A percentile compares a stretch with the other conserved stretches of the same genome.
Evolutionary conservation across 2,113 vertebrate genomes (phyloP).

Genomic region (Leptobrachium ailaonicum): DNA sequence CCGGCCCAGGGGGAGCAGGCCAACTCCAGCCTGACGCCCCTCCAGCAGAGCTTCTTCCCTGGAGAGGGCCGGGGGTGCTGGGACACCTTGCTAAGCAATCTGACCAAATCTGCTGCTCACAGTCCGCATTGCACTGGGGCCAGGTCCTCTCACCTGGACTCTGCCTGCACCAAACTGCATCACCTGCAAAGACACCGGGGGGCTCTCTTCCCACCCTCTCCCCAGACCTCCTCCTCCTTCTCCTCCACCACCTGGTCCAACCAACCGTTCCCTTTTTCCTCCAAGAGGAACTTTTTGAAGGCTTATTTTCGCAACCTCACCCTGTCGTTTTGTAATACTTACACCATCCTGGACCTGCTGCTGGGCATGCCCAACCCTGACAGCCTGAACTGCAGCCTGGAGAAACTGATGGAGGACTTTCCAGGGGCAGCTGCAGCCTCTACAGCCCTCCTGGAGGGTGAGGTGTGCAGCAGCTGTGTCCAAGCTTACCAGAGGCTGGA

Average conservation of each 20-base stretch:
- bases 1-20: constrained; percentile 48
- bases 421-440: constrained; percentile 62
- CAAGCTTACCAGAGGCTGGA: constrained; percentile 81
- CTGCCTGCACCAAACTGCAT: constrained; percentile 68
- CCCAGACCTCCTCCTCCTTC: constrained; percentile 58
- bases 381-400: constrained; percentile 80
- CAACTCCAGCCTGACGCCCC: constrained; percentile 44
- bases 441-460: constrained; percentile 69
- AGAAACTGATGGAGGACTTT: constrained; percentile 74
- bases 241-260: constrained; percentile 52
- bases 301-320: constrained; percentile 81
- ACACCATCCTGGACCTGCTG: constrained; percentile 82
- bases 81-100: constrained; percentile 64
- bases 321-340: constrained; percentile 81
- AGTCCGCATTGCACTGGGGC: constrained; percentile 60
- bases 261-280: constrained; percentile 60
- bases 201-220: constrained; percentile 58
- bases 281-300: constrained; percentile 74
- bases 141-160: constrained; percentile 63
- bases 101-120: constrained; percentile 63
- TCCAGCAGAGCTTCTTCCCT: constrained; percentile 51
- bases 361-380: constrained; percentile 78
- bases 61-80: constrained; percentile 57
- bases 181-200: constrained; percentile 66
- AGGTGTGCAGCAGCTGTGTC: constrained; percentile 77